These are phyloP conservation scores for Dicentrarchus labrax DNA, from an alignment of 2,113 vertebrate genomes.

Conservation along the genomic window DNA sequence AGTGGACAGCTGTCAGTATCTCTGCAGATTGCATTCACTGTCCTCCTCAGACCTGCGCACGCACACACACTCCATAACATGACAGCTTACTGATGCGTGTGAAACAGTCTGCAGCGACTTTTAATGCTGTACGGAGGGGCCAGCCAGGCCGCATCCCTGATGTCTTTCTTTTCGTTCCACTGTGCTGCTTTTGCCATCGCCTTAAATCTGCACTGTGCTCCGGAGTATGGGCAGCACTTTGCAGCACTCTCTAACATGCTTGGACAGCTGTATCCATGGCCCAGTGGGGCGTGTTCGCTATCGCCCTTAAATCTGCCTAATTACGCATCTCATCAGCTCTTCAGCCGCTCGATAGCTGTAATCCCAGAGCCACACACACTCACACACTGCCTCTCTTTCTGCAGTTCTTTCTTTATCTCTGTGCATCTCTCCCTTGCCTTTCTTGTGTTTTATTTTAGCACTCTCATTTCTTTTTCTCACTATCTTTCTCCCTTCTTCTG, in stretches of 20 bases:
- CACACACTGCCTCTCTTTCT: constrained; percentile 34
- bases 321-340: constrained; percentile 76
- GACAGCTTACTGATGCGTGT: constrained; percentile 5
- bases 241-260: constrained; percentile 55
- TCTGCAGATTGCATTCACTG: constrained; percentile 5
- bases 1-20: constrained; percentile 17
- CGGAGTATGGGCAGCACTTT: constrained; percentile 43
- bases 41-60: background rate
- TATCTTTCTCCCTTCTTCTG: background rate
- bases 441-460: constrained; percentile 31
- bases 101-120: constrained; percentile 1
- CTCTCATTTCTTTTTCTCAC: constrained; percentile 40
- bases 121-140: constrained; percentile 23
- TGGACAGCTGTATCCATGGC: constrained; percentile 69
- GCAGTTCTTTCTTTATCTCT: constrained; percentile 31
- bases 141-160: constrained; percentile 30
- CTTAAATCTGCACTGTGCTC: constrained; percentile 48
- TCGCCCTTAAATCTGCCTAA: constrained; percentile 79
- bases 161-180: constrained; percentile 42
- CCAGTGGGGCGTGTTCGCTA: constrained; percentile 57
- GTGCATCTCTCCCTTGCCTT: constrained; percentile 27
- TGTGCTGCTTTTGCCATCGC: constrained; percentile 20
- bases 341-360: constrained; percentile 67
- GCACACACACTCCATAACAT: background rate
- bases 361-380: constrained; percentile 52